phyloP scores from a whole-genome alignment of 2,113 vertebrate genomes.

The Paramisgurnus dabryanus region DNA sequence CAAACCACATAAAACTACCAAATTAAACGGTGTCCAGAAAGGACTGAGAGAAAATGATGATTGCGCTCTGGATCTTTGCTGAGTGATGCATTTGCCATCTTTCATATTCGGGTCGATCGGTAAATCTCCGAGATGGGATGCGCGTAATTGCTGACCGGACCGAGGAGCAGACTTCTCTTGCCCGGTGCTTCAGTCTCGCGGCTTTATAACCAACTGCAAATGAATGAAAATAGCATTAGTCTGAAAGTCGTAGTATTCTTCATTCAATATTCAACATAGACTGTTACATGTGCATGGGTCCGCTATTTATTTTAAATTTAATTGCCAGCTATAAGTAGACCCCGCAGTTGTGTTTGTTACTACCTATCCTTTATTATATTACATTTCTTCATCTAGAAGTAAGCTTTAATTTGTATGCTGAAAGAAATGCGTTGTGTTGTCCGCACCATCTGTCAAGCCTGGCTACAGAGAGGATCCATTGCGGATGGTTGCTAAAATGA shows the following conservation, averaged over 20 bases:
- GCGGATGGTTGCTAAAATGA: slow-evolving; percentile 19
- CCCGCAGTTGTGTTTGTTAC: too few species aligned
- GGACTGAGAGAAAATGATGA: background rate
- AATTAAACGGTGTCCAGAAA: slow-evolving; percentile 9
- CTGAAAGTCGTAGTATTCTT: background rate
- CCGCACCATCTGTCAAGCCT: slow-evolving; percentile 26
- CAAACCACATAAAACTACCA: background rate
- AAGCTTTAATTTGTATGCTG: background rate
- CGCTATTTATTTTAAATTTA: background rate
- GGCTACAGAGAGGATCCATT: slow-evolving; percentile 21
- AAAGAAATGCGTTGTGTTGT: slow-evolving; percentile 21
- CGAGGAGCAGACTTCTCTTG: background rate
- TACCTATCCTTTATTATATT: too few species aligned
- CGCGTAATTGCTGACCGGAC: background rate
- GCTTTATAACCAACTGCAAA: slow-evolving; percentile 7
- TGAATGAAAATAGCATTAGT: background rate
- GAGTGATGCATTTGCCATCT: slow-evolving; percentile 26
- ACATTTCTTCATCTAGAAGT: background rate
- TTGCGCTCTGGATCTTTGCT: slow-evolving; percentile 2
- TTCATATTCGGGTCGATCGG: slow-evolving; percentile 21
- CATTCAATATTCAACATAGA: background rate
- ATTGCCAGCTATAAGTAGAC: too few species aligned
- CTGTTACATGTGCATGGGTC: background rate
- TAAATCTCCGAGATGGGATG: background rate
- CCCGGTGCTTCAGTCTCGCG: background rate